phyloP scores from a whole-genome alignment of 2,113 vertebrate genomes.

The Pituophis catenifer region DNA sequence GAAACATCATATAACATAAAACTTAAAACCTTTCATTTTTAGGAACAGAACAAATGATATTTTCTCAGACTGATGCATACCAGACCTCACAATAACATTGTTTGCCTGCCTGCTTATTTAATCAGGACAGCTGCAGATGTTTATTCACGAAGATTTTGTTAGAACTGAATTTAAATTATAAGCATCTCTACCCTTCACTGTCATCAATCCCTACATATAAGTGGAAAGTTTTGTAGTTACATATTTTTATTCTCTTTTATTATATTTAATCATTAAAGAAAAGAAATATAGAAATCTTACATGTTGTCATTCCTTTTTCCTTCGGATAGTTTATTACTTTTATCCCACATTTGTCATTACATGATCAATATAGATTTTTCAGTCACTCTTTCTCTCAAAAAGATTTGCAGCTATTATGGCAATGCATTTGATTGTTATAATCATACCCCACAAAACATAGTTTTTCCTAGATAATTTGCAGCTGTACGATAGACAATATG shows the following conservation, averaged over 20 bases:
- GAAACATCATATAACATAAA: conserved; percentile 14
- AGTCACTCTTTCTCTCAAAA: background rate
- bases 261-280: conserved; percentile 41
- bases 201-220: conserved; percentile 37
- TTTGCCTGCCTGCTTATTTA: conserved; percentile 39
- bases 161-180: conserved; percentile 63
- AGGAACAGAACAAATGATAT: conserved; percentile 39
- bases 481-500: background rate
- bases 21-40: conserved; percentile 30
- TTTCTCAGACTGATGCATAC: background rate
- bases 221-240: conserved; percentile 37
- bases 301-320: background rate
- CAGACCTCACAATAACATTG: background rate
- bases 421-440: background rate
- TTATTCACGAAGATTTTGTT: conserved; percentile 52
- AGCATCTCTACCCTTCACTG: conserved; percentile 54
- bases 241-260: conserved; percentile 25
- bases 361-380: background rate
- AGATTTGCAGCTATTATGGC: background rate
- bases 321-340: background rate
- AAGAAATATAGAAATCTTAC: background rate
- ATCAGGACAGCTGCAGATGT: conserved; percentile 58
- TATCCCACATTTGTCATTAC: background rate
- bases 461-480: background rate
- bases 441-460: background rate